These are phyloP conservation scores for Oscheius sp. DNA, from an alignment of 2,888 invertebrate species.

Conservation along the genomic window DNA sequence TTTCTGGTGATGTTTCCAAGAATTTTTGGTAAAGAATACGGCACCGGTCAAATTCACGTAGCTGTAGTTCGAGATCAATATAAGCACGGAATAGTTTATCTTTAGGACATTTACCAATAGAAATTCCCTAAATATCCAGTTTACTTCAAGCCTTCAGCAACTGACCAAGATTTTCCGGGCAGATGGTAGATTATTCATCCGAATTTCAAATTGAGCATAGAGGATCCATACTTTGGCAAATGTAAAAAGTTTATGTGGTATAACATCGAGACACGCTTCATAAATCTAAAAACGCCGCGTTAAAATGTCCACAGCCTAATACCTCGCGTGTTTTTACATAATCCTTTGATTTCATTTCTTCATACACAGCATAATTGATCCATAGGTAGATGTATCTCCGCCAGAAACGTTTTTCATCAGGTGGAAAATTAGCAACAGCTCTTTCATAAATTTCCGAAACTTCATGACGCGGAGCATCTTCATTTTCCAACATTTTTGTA, in stretches of 20 bases:
- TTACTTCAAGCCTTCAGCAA: not conserved
- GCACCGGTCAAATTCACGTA: conserved; percentile 97
- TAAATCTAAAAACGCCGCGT: conserved; percentile 81
- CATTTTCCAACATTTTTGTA: conserved; percentile 89
- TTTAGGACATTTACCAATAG: conserved; percentile 93
- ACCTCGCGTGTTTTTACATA: conserved; percentile 83
- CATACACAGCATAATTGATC: conserved; percentile 93
- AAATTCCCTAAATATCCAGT: conserved; percentile 80
- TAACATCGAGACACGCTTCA: conserved; percentile 89
- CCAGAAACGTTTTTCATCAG: conserved; percentile 94
- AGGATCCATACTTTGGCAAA: conserved; percentile 98
- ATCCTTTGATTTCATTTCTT: conserved; percentile 92
- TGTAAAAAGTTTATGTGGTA: conserved; percentile 96
- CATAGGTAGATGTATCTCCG: conserved; percentile 95
- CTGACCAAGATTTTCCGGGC: conserved; percentile 88
- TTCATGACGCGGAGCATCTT: conserved; percentile 72
- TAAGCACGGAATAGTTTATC: conserved; percentile 97
- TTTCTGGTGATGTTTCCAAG: conserved; percentile 93
- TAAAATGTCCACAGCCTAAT: too few species aligned
- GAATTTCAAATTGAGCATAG: conserved; percentile 95
- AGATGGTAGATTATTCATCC: conserved; percentile 87
- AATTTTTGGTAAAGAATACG: conserved; percentile 93
- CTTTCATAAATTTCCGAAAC: conserved; percentile 96
- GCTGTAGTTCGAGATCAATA: conserved; percentile 93
- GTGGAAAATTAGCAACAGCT: conserved; percentile 96